Conservation (phyloP, 1,140 invertebrate species). For the Nilaparvata lugens region DNA sequence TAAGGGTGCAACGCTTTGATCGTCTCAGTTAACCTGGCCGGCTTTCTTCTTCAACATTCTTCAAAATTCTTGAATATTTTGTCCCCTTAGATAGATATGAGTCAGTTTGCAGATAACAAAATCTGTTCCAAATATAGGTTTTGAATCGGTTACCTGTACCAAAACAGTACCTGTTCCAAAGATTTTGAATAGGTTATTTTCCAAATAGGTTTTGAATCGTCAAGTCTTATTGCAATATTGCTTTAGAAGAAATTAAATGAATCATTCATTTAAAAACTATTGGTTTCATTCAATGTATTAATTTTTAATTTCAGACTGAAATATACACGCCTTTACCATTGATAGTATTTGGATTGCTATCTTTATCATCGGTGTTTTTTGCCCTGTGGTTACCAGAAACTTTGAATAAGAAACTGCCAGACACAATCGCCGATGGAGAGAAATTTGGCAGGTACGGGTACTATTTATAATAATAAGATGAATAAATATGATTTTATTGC, state of each 20-base stretch:
- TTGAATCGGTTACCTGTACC: background rate
- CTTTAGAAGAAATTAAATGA: background rate
- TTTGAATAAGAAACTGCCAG: conserved; percentile 58
- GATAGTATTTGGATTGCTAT: conserved; percentile 56
- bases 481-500: too few relatives aligned
- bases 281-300: background rate
- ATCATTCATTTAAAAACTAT: background rate
- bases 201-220: background rate
- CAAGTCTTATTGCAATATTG: background rate
- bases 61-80: too few relatives aligned
- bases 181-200: background rate
- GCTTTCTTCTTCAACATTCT: too few relatives aligned
- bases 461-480: too few relatives aligned
- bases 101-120: too few relatives aligned
- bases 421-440: conserved; percentile 64
- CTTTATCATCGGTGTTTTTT: conserved; percentile 52
- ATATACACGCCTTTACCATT: conserved; percentile 57
- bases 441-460: conserved; percentile 48
- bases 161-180: background rate
- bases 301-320: conserved; percentile 21
- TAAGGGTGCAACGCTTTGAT: too few relatives aligned
- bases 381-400: conserved; percentile 68
- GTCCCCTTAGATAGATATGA: too few relatives aligned
- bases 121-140: too few relatives aligned
- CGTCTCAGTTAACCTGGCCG: too few relatives aligned